Conservation (phyloP, 2,888 invertebrate genomes). For the Leptopilina syphax region DNA sequence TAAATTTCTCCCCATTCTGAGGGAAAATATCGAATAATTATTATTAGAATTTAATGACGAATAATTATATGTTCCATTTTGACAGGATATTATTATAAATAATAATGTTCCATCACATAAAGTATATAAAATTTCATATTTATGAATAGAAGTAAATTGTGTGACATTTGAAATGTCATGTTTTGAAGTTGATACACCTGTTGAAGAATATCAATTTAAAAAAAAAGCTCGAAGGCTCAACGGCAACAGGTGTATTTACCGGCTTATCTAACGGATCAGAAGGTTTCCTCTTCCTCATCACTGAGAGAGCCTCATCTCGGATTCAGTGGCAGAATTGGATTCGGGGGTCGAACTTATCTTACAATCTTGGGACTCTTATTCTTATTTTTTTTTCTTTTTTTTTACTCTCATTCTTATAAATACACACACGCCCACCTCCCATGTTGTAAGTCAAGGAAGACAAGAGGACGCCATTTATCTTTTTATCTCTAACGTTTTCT, state of each 20-base stretch:
- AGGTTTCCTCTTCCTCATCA: constrained; percentile 46
- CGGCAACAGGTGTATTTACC: constrained; percentile 59
- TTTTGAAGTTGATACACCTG: constrained; percentile 26
- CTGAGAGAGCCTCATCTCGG: constrained; percentile 52
- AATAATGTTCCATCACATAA: neutral
- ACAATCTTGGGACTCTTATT: constrained; percentile 49
- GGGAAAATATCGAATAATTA: too few relatives aligned
- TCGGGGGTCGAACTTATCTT: constrained; percentile 57
- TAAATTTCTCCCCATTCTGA: too few relatives aligned
- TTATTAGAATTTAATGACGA: neutral
- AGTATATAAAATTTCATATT: too few relatives aligned
- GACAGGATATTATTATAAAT: neutral
- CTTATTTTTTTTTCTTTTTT: constrained; percentile 41
- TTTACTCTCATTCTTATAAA: constrained; percentile 48
- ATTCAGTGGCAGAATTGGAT: constrained; percentile 64
- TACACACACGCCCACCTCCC: constrained; percentile 48
- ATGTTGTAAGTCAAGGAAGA: constrained; percentile 54
- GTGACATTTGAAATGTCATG: constrained; percentile 18
- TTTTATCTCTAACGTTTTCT: neutral
- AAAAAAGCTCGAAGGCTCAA: constrained; percentile 22
- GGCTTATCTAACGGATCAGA: constrained; percentile 59
- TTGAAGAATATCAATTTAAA: constrained; percentile 27
- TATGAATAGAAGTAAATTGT: neutral
- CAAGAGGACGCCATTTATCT: constrained; percentile 58
- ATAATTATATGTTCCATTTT: neutral